Evolutionary conservation across 2,113 vertebrate genomes (phyloP).

Genomic region (Urocitellus parryii): DNA sequence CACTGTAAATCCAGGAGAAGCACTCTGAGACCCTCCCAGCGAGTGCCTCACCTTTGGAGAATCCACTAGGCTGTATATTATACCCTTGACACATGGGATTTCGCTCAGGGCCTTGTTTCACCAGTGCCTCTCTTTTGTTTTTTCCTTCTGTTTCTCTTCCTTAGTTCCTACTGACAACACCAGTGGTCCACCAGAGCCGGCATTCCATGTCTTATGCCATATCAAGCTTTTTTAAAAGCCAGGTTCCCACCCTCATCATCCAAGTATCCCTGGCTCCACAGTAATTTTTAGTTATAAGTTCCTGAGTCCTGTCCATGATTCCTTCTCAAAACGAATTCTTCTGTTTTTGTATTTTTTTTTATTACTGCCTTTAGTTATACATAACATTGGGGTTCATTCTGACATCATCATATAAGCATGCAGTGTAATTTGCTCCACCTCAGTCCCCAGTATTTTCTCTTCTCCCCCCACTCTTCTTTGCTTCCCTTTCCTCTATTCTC

Average conservation of each 20-base stretch:
- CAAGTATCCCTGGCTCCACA: background rate
- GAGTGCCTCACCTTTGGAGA: background rate
- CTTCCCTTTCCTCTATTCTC: too few species aligned
- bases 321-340: background rate
- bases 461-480: too few species aligned
- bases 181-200: background rate
- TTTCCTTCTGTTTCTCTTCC: background rate
- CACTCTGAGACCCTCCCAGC: background rate
- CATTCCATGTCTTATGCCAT: background rate
- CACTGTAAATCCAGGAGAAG: too few species aligned
- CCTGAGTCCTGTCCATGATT: background rate
- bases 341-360: background rate
- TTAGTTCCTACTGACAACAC: background rate
- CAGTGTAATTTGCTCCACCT: too few species aligned
- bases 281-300: background rate
- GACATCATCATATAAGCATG: too few species aligned
- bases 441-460: too few species aligned
- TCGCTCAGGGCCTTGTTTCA: background rate
- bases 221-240: background rate
- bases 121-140: background rate
- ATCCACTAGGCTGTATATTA: too few species aligned
- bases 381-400: too few species aligned
- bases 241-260: background rate
- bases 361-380: too few species aligned
- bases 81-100: too few species aligned